phyloP scores from a whole-genome alignment of 2,888 invertebrate species.

The Drosophila birchii region DNA sequence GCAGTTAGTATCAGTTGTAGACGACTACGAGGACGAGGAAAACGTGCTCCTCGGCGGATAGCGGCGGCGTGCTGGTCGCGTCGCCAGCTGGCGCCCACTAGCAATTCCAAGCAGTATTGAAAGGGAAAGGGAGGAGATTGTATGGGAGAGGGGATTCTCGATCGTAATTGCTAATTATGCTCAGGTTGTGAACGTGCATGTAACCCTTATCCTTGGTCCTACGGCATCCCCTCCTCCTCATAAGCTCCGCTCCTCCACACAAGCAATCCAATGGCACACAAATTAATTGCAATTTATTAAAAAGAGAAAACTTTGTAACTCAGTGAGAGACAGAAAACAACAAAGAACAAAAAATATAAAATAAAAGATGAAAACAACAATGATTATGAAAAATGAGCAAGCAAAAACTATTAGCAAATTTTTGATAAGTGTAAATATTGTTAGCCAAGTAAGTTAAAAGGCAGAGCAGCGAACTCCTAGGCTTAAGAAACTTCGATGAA shows the following conservation, averaged over 20 bases:
- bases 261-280: conserved; percentile 37
- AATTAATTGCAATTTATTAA: conserved; percentile 62
- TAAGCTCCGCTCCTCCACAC: conserved; percentile 9
- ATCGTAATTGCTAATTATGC: conserved; percentile 68
- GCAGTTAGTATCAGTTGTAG: conserved; percentile 85
- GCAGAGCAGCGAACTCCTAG: conserved; percentile 44
- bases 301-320: conserved; percentile 25
- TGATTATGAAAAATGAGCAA: conserved; percentile 54
- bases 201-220: conserved; percentile 22
- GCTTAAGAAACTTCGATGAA: conserved; percentile 51
- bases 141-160: conserved; percentile 25
- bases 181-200: conserved; percentile 84
- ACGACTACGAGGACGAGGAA: conserved; percentile 34
- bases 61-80: conserved; percentile 65
- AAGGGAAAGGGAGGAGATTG: conserved; percentile 3
- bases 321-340: conserved; percentile 21
- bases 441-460: conserved; percentile 47
- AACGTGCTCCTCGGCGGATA: conserved; percentile 41
- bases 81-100: conserved; percentile 37
- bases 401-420: conserved; percentile 77
- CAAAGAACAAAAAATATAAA: conserved; percentile 1
- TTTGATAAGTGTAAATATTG: conserved; percentile 75
- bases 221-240: conserved; percentile 1
- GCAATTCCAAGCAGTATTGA: conserved; percentile 73
- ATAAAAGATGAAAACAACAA: conserved; percentile 19